Conservation (phyloP, 2,113 vertebrate species). For the Muntiacus reevesi region DNA sequence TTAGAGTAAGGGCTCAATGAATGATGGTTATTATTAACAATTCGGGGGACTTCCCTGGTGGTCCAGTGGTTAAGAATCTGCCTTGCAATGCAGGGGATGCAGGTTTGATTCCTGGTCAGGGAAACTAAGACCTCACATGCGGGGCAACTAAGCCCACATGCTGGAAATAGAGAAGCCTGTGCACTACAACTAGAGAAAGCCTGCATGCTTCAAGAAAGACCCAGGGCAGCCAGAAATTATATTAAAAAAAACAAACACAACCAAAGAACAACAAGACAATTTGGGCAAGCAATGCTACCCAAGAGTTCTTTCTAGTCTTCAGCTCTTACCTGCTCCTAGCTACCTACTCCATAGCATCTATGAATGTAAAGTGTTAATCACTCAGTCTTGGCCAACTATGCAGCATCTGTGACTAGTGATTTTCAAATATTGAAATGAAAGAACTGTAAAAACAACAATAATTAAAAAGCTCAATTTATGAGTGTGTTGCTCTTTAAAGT, state of each 20-base stretch:
- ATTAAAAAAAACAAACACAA: background rate
- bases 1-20: background rate
- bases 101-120: background rate
- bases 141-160: background rate
- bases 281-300: background rate
- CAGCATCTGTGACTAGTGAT: background rate
- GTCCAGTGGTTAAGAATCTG: background rate
- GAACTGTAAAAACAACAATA: background rate
- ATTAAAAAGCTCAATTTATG: background rate
- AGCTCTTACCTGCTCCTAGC: background rate
- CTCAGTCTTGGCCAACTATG: background rate
- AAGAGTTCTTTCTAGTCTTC: background rate
- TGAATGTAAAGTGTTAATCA: background rate
- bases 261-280: background rate
- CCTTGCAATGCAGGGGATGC: background rate
- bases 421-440: background rate
- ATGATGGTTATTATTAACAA: background rate
- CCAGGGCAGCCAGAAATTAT: background rate
- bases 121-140: background rate
- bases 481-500: background rate
- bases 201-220: background rate
- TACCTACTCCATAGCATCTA: background rate
- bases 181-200: background rate
- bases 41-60: background rate
- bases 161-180: background rate